phyloP scores from a whole-genome alignment of 2,888 invertebrate species.

The Lasioglossum calceatum region DNA sequence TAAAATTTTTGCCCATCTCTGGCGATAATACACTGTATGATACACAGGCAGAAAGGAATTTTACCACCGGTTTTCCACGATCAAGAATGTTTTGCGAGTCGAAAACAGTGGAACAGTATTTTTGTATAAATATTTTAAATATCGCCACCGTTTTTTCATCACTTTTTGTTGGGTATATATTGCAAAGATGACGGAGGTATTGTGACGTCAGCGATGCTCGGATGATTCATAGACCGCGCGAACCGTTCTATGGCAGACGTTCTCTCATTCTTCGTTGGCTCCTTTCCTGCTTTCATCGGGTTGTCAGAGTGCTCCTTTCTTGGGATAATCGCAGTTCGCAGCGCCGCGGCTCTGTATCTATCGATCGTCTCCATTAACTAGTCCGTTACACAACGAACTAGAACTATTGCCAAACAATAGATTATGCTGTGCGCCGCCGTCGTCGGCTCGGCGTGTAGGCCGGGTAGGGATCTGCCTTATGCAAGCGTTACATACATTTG shows the following conservation, averaged over 20 bases:
- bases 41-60: no score
- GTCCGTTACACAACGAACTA: slow-evolving; percentile 78
- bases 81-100: no score
- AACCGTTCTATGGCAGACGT: not conserved
- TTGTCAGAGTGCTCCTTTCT: slow-evolving; percentile 15
- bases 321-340: slow-evolving; percentile 34
- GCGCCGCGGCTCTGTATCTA: slow-evolving; percentile 57
- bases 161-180: not conserved
- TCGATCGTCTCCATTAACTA: slow-evolving; percentile 77
- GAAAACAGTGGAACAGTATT: no score
- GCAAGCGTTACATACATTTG: slow-evolving; percentile 84
- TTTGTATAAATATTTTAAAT: no score
- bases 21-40: no score
- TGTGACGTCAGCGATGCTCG: not conserved
- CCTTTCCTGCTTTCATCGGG: not conserved
- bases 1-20: no score
- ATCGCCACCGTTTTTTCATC: no score
- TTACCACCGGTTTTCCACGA: no score
- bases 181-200: not conserved
- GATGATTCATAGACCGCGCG: not conserved
- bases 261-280: not conserved
- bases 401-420: slow-evolving; percentile 82
- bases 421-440: slow-evolving; percentile 73
- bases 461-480: slow-evolving; percentile 78
- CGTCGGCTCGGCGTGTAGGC: slow-evolving; percentile 69